Percentiles rank a stretch among this genome's conserved stretches.
Conservation (phyloP, 2,888 invertebrate genomes). For the Torymus texanus region DNA sequence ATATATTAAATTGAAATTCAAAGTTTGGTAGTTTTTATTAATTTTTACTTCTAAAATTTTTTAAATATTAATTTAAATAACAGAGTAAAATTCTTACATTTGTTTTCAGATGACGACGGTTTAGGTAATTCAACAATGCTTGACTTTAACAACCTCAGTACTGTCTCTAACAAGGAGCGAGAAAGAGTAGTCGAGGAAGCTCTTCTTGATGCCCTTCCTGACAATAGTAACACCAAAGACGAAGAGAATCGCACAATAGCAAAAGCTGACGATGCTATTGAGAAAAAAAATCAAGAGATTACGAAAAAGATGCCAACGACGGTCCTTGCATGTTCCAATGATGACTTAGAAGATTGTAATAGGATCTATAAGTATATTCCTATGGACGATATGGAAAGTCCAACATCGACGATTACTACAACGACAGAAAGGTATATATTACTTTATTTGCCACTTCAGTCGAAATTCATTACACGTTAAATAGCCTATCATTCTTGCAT, state of each 20-base stretch:
- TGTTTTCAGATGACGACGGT: conserved; percentile 42
- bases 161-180: conserved; percentile 38
- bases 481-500: no score
- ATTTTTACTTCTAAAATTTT: background rate
- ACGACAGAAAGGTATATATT: conserved; percentile 19
- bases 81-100: no score
- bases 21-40: background rate
- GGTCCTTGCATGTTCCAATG: no score
- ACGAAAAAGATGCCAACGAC: conserved; percentile 5
- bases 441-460: no score
- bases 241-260: conserved; percentile 32
- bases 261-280: background rate
- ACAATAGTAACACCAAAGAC: conserved; percentile 9
- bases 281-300: conserved; percentile 2
- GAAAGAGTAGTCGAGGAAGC: conserved; percentile 41
- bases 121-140: conserved; percentile 27
- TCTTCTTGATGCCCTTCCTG: conserved; percentile 30
- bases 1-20: background rate
- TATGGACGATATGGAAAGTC: no score
- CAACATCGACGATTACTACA: background rate
- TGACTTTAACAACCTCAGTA: conserved; percentile 32
- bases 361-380: no score
- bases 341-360: no score
- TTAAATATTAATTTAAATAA: background rate
- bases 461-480: no score